Base-by-base conservation (phyloP, 1,140 invertebrate species). In the Aphis gossypii region DNA sequence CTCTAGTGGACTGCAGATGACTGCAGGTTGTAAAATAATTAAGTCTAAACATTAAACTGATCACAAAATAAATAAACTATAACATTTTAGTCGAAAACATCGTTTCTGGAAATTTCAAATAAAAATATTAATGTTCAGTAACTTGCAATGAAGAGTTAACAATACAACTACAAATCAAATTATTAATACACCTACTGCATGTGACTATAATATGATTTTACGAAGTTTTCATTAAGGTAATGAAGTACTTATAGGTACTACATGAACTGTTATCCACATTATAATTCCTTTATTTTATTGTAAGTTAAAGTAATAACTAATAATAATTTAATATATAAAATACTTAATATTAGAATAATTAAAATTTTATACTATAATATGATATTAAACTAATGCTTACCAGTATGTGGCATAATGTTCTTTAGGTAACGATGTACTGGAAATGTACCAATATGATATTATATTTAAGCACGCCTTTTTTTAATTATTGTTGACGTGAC, bases 371-470 rank as follows among this genome's bases (percentile, higher is more conserved):
- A 51, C 3, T 51, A 51, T 20, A 23, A 18, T 38, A 8, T 23
- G 46, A 7, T 41, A 41, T 41, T 41, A 41, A 87, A 35, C 18
- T 51, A 51, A 25, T 89, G 1, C 89, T 90, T 90, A 90, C 89
- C 89, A 44, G 89, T 90, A 90, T 90, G 89, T 44, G 89, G 89
- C 89, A 90, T 90, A 60, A 41, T 44, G 41, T 90, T 68, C 4
- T n/a, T 18, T 30, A 44, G 54, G 18, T n/a, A 35, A 76, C n/a
- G 60, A n/a, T 14, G 89, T 21, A 90, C 25, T 90, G 23, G 23
- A 90, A 30, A 44, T 90, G 30, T 54, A 35, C n/a, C 41, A 30
- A 41, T 30, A 18, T 41, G 11, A 90, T 68, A 90, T n/a, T 54
- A 23, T 56, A 30, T 68, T 90, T 11, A 76, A 76, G n/a, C 30